Conservation (phyloP, 1,140 invertebrate genomes). For the Chymomyza costata region DNA sequence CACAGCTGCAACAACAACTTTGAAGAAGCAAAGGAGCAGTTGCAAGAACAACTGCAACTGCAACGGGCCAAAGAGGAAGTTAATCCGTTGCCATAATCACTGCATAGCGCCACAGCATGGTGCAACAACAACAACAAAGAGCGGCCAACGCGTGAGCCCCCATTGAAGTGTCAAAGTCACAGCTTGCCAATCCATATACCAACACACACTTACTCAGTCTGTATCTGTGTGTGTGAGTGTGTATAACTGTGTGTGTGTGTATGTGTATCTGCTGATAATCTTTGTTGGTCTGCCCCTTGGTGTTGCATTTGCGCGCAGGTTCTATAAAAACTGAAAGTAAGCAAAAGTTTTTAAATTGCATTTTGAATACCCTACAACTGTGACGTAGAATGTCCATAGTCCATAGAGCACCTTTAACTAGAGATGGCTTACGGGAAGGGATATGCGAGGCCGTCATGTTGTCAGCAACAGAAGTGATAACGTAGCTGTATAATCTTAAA, state of each 20-base stretch:
- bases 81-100: constrained; percentile 66
- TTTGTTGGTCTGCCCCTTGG: constrained; percentile 9
- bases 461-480: constrained; percentile 11
- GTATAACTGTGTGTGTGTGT: constrained; percentile 18
- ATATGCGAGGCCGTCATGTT: no score
- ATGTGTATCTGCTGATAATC: constrained; percentile 44
- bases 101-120: constrained; percentile 72
- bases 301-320: constrained; percentile 6
- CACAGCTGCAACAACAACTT: no score
- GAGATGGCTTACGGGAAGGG: no score
- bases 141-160: constrained; percentile 27
- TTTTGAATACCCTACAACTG: no score
- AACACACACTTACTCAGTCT: constrained; percentile 8
- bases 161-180: constrained; percentile 66
- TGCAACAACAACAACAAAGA: constrained; percentile 28
- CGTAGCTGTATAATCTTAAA: neutral
- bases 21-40: constrained; percentile 3
- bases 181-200: no score
- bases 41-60: constrained; percentile 1
- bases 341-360: constrained; percentile 1
- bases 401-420: no score
- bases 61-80: constrained; percentile 50
- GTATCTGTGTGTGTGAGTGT: constrained; percentile 3
- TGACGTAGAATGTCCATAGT: no score
- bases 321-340: constrained; percentile 36